Base-by-base conservation (phyloP, 2,797 vertebrate species). In the Clarias fuscus region DNA sequence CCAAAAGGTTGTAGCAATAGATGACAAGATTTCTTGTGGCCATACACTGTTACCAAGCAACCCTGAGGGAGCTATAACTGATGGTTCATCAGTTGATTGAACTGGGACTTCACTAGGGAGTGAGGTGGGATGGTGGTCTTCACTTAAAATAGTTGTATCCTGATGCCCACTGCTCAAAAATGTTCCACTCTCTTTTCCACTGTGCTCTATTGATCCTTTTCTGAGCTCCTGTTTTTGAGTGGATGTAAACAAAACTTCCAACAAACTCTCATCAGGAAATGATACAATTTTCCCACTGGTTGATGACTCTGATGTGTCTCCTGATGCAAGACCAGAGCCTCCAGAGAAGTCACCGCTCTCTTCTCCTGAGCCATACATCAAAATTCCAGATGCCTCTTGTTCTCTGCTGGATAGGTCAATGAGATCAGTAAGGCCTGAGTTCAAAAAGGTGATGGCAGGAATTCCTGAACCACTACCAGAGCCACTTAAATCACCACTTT, bases 331-430 rank as follows among this genome's bases (percentile, higher is more conserved):
- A 33, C 93, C 91, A n/a, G 94, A 94, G 15, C 88, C 90, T 62
- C 95, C 96, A 85, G 95, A 96, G 4, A 84, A 64, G 86, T 94
- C 93, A 89, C 90, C 96, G 88, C 95, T 95, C 24, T 83, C 88
- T 73, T 94, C 94, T 86, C 93, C 95, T 89, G 95, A 96, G 58
- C 95, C 95, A 87, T 96, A 92, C 85, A 96, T 93, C 89, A 96
- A 89, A 81, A 92, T 0, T 40, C 95, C 96, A 10, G 97, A 97
- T 13, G 96, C 92, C 73, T 98, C 97, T 89, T 98, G 95, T 67
- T 95, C 94, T 86, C 91, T 92, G 53, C 92, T 94, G 0, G 90
- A 75, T 85, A 91, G 88, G 48, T 85, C 91, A 30, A 93, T 95
- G 76, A 96, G 90, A 90, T 97, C 95, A 24, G 93, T 87, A 76